These are phyloP conservation scores for Acrocephalus arundinaceus DNA, from an alignment of 2,113 vertebrate species.

Conservation along the genomic window DNA sequence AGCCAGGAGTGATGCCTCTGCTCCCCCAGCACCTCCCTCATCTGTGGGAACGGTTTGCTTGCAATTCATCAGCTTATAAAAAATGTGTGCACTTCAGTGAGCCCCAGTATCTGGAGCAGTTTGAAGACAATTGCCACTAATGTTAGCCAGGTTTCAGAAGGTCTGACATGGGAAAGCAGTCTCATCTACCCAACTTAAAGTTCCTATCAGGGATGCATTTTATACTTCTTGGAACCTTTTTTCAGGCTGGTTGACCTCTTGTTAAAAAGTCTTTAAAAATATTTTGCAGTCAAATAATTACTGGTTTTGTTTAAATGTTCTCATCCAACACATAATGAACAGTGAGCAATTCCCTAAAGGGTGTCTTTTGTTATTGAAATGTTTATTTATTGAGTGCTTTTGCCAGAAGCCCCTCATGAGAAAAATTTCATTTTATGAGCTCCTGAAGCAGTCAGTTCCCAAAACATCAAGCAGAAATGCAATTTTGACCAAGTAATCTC, in stretches of 20 bases:
- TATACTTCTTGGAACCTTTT: not conserved
- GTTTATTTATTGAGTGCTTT: conserved; percentile 59
- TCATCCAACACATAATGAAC: not conserved
- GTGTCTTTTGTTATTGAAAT: conserved; percentile 57
- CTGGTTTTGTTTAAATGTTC: conserved; percentile 14
- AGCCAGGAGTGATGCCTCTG: not conserved
- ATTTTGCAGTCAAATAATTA: not conserved
- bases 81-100: not conserved
- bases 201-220: not conserved
- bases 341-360: conserved; percentile 4
- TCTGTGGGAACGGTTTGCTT: not conserved
- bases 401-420: conserved; percentile 27
- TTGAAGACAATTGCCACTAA: not conserved
- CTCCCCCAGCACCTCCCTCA: not conserved
- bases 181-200: not conserved
- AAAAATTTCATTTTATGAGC: conserved; percentile 54
- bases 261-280: not conserved
- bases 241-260: not conserved
- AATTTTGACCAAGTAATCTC: conserved; percentile 43
- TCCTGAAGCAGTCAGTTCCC: conserved; percentile 42
- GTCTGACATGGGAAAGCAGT: not conserved
- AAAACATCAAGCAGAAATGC: conserved; percentile 38
- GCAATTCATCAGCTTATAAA: not conserved
- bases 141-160: not conserved
- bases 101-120: not conserved